Percentiles rank a stretch among this genome's conserved stretches.
Conservation (phyloP, 2,888 invertebrate species). For the Ommatoiulus sabulosus region DNA sequence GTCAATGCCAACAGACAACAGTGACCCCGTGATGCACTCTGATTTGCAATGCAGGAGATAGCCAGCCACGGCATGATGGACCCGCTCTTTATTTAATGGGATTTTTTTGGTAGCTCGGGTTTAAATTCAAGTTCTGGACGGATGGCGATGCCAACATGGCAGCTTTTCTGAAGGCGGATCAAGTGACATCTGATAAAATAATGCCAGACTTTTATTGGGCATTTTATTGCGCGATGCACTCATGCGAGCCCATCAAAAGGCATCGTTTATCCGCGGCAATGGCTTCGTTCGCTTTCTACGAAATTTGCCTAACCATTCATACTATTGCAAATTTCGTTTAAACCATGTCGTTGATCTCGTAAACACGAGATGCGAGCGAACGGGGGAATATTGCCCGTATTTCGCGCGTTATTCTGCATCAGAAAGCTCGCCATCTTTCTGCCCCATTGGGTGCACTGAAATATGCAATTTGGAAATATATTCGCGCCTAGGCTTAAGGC, state of each 20-base stretch:
- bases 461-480: slow-evolving; percentile 37
- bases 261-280: background rate
- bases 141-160: background rate
- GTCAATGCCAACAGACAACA: slow-evolving; percentile 29
- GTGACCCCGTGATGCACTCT: background rate
- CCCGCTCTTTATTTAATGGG: slow-evolving; percentile 13
- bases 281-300: background rate
- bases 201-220: slow-evolving; percentile 23
- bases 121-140: slow-evolving; percentile 17
- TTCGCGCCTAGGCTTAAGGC: background rate
- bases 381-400: background rate
- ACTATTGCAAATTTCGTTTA: background rate
- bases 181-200: slow-evolving; percentile 21
- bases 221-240: slow-evolving; percentile 14
- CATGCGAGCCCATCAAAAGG: background rate
- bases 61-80: background rate
- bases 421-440: slow-evolving; percentile 7
- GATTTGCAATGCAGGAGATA: slow-evolving; percentile 31
- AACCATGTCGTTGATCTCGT: slow-evolving; percentile 31
- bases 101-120: background rate
- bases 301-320: slow-evolving; percentile 25
- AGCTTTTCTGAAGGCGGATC: slow-evolving; percentile 8
- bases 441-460: slow-evolving; percentile 24
- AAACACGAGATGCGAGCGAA: background rate
- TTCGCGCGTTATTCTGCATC: slow-evolving; percentile 16